Evolutionary conservation across 2,888 invertebrate genomes (phyloP), one percentile per base, ranked within the genome.

Genomic region (Heteromyza rotundicornis): DNA sequence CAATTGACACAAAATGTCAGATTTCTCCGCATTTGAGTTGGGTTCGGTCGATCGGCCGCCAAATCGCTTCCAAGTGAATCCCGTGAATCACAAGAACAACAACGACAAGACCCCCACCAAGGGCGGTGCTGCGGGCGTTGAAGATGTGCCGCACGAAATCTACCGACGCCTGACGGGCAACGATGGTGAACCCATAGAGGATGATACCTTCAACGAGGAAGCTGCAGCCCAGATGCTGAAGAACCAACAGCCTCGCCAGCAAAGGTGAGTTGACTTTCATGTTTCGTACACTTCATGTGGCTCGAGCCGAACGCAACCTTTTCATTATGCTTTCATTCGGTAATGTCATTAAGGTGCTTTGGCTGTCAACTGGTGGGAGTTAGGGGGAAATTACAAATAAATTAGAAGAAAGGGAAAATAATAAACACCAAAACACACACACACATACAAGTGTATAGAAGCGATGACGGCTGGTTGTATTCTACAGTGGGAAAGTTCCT

Each of bases 41-140:
- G 78, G 80, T 65, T 77, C 78, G 64, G 78, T 80, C 62, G 83
- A 83, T 69, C 75, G 80, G 50, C 82, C 82, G 53, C 79, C 80
- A 44, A 83, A 80, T 71, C 82, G 84, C 40, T 84, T 84, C 64
- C 84, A 84, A 78, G 84, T 84, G 50, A 84, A 84, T 72, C 83
- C 82, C 20, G 84, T 84, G 5, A 80, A 79, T 64, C 79, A 81
- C 63, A 81, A 78, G 63, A 74, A 75, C 67, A 75, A 73, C 66
- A 73, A 71, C 51, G 75, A 74, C 27, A 75, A 68, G 63, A 70
- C 20, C 2, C 12, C 40, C 12, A 10, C 36, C 2, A n/a, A n/a
- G n/a, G n/a, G n/a, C n/a, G n/a, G n/a, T n/a, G 40, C 35, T 14
- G n/a, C n/a, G 22, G 20, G 17, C 17, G 44, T n/a, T 7, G 60